A percentile compares a stretch with the other conserved stretches of the same genome.
Conservation (phyloP, 2,888 invertebrate species). For the Andrena fulva region DNA sequence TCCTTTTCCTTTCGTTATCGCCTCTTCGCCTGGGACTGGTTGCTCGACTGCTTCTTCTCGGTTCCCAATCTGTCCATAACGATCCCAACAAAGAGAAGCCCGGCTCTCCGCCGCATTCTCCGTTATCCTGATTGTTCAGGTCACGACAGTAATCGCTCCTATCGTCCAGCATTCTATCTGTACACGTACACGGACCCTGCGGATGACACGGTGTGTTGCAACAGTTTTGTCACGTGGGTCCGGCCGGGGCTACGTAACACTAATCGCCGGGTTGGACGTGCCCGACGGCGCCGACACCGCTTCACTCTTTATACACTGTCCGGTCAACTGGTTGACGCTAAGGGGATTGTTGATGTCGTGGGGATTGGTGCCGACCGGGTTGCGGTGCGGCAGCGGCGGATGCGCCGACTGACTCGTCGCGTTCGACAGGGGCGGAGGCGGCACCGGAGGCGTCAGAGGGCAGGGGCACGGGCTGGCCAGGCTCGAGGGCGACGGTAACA, state of each 20-base stretch:
- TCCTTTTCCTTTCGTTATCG: neutral
- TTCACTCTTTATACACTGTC: conserved; percentile 87
- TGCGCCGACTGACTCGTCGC: conserved; percentile 73
- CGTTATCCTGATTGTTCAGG: neutral
- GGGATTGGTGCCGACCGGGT: conserved; percentile 96
- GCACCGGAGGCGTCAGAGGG: conserved; percentile 84
- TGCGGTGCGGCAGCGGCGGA: conserved; percentile 86
- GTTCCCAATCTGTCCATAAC: neutral
- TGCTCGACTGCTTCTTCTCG: neutral
- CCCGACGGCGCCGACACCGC: conserved; percentile 80
- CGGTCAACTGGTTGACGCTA: conserved; percentile 95
- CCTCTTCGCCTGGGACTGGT: neutral
- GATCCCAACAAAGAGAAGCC: conserved; percentile 26
- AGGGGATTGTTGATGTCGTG: conserved; percentile 96
- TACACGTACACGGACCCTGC: conserved; percentile 82
- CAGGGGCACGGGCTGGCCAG: conserved; percentile 88
- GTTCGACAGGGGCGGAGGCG: conserved; percentile 71
- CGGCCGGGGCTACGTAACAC: conserved; percentile 85
- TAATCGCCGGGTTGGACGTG: conserved; percentile 84
- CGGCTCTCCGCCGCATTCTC: conserved; percentile 23
- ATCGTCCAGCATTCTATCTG: conserved; percentile 75
- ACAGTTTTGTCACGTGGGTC: conserved; percentile 84
- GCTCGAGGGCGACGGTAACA: conserved; percentile 92
- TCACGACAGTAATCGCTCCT: conserved; percentile 20
- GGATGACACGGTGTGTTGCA: conserved; percentile 80